phyloP scores from a whole-genome alignment of 2,113 vertebrate species.

The Chlorodrepanis virens region DNA sequence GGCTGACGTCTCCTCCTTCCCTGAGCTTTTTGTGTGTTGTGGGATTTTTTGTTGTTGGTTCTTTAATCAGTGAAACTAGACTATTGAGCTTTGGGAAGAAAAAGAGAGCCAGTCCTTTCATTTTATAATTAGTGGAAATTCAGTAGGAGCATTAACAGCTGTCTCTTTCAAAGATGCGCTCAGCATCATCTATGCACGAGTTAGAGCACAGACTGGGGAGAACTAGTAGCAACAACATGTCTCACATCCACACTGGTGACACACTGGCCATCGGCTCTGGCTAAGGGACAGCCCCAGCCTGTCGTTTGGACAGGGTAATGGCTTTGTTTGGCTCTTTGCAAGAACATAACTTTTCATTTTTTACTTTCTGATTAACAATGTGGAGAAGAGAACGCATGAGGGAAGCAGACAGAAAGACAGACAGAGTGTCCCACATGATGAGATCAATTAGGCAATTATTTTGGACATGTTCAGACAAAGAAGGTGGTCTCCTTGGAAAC shows the following conservation, averaged over 20 bases:
- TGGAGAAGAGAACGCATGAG: background rate
- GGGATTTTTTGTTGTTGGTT: constrained; percentile 20
- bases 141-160: constrained; percentile 52
- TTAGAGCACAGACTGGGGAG: background rate
- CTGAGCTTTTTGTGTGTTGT: constrained; percentile 36
- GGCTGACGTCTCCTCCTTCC: constrained; percentile 24
- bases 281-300: background rate
- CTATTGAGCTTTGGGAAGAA: constrained; percentile 26
- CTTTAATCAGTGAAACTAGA: constrained; percentile 44
- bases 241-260: background rate
- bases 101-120: constrained; percentile 40
- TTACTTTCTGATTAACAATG: background rate
- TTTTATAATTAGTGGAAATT: constrained; percentile 63
- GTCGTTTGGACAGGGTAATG: background rate
- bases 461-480: constrained; percentile 69
- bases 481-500: constrained; percentile 67
- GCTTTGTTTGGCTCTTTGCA: background rate
- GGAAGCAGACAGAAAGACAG: constrained; percentile 40
- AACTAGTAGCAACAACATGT: background rate
- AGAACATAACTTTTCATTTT: background rate
- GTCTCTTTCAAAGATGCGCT: constrained; percentile 37
- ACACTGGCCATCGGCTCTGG: background rate
- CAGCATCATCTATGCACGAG: background rate
- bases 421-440: constrained; percentile 47
- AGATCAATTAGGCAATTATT: constrained; percentile 67